Evolutionary conservation across 2,888 invertebrate genomes (phyloP).

Genomic region (Penaeus monodon): DNA sequence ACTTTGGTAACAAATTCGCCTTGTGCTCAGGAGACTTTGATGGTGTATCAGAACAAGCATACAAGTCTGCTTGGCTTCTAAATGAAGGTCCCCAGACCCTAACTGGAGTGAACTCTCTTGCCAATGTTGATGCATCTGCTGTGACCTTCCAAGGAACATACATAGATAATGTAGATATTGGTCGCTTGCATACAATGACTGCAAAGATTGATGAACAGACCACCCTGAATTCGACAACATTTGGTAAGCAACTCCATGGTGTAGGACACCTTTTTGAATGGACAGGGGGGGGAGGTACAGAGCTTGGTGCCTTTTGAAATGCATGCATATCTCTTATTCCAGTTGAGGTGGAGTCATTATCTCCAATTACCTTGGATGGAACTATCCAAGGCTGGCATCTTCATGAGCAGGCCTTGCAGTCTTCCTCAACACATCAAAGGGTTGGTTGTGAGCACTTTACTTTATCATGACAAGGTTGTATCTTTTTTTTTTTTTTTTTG

Average conservation of each 20-base stretch:
- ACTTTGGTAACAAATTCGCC: too few species aligned
- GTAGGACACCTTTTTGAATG: neutral
- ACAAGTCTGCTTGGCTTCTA: constrained; percentile 12
- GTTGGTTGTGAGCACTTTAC: neutral
- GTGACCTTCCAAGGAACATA: neutral
- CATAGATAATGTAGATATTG: neutral
- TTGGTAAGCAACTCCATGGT: neutral
- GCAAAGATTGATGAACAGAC: constrained; percentile 26
- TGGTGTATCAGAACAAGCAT: constrained; percentile 9
- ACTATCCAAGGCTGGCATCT: constrained; percentile 15
- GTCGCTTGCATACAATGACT: neutral
- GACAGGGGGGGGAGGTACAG: neutral
- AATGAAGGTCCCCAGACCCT: constrained; percentile 15
- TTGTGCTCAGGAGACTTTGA: constrained; percentile 2
- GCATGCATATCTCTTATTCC: neutral
- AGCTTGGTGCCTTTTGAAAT: neutral
- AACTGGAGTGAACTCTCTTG: neutral
- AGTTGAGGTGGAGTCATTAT: neutral
- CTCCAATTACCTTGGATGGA: constrained; percentile 2
- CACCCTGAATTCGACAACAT: neutral
- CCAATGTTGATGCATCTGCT: neutral
- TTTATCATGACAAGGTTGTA: neutral
- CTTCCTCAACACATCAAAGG: neutral
- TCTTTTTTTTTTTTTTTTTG: fast-evolving
- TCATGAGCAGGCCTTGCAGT: neutral